Evolutionary conservation across 92 coral and sea anemone genomes (phyloP).

Genomic region (Bergia sp.): DNA sequence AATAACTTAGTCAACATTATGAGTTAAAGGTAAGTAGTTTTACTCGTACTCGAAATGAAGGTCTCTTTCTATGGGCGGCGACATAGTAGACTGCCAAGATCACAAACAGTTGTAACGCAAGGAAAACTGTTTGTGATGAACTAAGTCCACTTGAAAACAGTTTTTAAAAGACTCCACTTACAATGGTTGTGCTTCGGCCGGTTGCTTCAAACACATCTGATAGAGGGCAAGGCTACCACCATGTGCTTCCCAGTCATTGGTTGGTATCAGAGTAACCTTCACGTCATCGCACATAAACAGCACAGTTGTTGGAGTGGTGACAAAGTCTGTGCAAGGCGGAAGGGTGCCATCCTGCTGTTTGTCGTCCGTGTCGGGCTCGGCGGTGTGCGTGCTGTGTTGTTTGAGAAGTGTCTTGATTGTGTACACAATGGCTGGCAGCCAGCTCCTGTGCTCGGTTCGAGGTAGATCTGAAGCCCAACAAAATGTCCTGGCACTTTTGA

Average conservation of each 20-base stretch:
- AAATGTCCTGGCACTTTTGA: too few species aligned
- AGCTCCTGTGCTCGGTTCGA: conserved; percentile 91
- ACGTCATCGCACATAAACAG: conserved; percentile 86
- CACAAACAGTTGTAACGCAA: too few species aligned
- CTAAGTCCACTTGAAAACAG: not conserved
- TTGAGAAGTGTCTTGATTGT: conserved; percentile 88
- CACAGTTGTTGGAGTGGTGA: conserved; percentile 79
- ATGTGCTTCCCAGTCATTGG: conserved; percentile 96
- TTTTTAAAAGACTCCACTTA: conserved; percentile 39
- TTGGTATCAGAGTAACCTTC: conserved; percentile 72
- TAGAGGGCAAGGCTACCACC: conserved; percentile 87
- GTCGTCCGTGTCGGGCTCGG: conserved; percentile 40
- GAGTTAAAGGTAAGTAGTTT: too few species aligned
- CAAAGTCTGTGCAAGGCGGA: conserved; percentile 91
- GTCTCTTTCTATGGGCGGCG: too few species aligned
- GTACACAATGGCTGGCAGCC: conserved; percentile 95
- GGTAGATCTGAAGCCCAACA: conserved; percentile 82
- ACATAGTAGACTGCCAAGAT: too few species aligned
- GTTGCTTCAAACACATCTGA: conserved; percentile 81
- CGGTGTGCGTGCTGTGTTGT: conserved; percentile 61
- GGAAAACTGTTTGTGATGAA: not conserved
- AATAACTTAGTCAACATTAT: too few species aligned
- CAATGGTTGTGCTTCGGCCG: conserved; percentile 79
- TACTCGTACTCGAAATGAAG: too few species aligned
- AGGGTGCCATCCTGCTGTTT: conserved; percentile 43